phyloP scores from a whole-genome alignment of 2,888 invertebrate genomes.

The Flexamia atlantica region DNA sequence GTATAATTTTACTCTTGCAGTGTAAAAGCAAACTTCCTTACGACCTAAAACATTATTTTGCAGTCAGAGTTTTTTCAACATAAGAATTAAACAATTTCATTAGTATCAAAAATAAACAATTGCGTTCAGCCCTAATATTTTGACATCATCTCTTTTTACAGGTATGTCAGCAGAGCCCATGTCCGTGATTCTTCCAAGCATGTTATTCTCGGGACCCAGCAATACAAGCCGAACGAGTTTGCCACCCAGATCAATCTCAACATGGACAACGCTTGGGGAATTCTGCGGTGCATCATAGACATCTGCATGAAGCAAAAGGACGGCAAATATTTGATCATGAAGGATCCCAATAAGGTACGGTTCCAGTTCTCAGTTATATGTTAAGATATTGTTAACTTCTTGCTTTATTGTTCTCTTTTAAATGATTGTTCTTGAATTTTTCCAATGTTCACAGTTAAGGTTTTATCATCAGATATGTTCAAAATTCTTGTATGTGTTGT shows the following conservation, averaged over 20 bases:
- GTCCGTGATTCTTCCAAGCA: slow-evolving; percentile 97
- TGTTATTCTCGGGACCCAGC: slow-evolving; percentile 97
- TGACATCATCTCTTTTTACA: slow-evolving; percentile 70
- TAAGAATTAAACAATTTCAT: too few species aligned
- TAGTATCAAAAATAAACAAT: too few species aligned
- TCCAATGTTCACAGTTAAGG: slow-evolving; percentile 97
- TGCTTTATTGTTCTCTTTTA: too few species aligned
- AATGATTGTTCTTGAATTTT: slow-evolving; percentile 69
- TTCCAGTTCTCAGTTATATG: not conserved
- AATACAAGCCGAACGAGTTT: slow-evolving; percentile 99
- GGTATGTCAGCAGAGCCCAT: slow-evolving; percentile 96
- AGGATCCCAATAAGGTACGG: slow-evolving; percentile 95
- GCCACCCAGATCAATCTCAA: slow-evolving; percentile 99
- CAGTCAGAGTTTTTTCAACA: too few species aligned
- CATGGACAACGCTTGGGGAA: slow-evolving; percentile 99
- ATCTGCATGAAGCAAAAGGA: slow-evolving; percentile 98
- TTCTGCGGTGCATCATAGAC: slow-evolving; percentile 97
- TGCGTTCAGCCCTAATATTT: too few species aligned
- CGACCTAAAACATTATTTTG: too few species aligned
- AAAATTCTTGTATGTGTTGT: too few species aligned
- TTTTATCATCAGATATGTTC: too few species aligned
- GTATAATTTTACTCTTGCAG: too few species aligned
- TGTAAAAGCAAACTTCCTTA: too few species aligned
- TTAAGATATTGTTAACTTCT: not conserved
- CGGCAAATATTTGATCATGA: slow-evolving; percentile 98